Conservation (phyloP, 2,888 invertebrate species). For the Zelleria hepariella region DNA sequence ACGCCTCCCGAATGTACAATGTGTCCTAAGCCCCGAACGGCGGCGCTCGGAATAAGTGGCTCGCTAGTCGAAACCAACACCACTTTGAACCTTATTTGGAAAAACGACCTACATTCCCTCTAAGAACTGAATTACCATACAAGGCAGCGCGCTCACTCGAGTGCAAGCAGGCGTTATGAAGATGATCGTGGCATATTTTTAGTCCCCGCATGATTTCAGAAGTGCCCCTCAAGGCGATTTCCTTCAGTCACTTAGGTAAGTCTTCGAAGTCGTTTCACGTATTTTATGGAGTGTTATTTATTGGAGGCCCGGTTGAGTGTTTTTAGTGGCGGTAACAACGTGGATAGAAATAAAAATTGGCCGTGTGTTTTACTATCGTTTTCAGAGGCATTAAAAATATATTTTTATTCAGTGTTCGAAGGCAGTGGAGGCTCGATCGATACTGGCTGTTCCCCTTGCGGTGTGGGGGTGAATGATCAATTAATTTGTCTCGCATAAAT, state of each 20-base stretch:
- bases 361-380: neutral
- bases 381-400: neutral
- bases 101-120: constrained; percentile 37
- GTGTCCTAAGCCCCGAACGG: constrained; percentile 49
- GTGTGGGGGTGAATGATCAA: neutral
- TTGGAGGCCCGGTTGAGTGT: neutral
- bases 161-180: constrained; percentile 25
- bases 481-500: neutral
- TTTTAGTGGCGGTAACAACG: constrained; percentile 4
- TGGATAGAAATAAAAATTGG: constrained; percentile 1
- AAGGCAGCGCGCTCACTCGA: constrained; percentile 20
- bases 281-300: constrained; percentile 6
- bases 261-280: constrained; percentile 17
- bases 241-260: constrained; percentile 20
- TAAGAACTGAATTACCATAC: constrained; percentile 39
- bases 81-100: constrained; percentile 46
- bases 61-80: constrained; percentile 52
- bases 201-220: constrained; percentile 22
- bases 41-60: constrained; percentile 49
- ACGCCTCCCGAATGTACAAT: constrained; percentile 61
- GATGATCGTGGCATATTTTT: constrained; percentile 7
- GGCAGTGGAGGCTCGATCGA: neutral
- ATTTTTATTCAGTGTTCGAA: neutral
- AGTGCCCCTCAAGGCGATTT: constrained; percentile 23
- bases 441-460: neutral